These are phyloP conservation scores for Lasioglossum villosulum DNA, from an alignment of 2,888 invertebrate species.

Conservation along the genomic window DNA sequence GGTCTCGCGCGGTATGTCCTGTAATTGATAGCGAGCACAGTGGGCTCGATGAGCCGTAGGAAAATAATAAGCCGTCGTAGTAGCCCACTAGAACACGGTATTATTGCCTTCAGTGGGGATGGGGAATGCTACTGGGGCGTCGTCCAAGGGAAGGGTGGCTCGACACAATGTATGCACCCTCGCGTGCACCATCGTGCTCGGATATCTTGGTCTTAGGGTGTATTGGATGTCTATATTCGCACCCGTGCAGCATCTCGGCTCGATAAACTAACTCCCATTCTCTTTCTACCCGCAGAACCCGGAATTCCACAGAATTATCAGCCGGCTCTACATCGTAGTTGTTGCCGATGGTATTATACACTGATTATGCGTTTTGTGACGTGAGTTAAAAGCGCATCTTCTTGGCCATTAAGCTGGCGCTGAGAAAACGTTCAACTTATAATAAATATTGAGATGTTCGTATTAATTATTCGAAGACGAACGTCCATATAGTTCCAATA, in stretches of 20 bases:
- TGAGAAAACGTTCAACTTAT: too few relatives aligned
- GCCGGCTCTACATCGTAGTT: slow-evolving; percentile 29
- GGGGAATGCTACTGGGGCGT: slow-evolving; percentile 75
- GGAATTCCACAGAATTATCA: slow-evolving; percentile 53
- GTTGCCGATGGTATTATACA: background rate
- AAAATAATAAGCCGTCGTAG: slow-evolving; percentile 84
- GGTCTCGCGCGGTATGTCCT: slow-evolving; percentile 78
- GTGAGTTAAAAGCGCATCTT: background rate
- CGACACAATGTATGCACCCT: slow-evolving; percentile 82
- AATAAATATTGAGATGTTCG: too few relatives aligned
- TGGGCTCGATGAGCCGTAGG: slow-evolving; percentile 83
- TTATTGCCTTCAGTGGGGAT: slow-evolving; percentile 79
- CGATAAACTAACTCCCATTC: slow-evolving; percentile 70
- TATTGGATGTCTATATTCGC: slow-evolving; percentile 76
- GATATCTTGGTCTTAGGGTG: slow-evolving; percentile 77
- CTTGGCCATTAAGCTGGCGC: background rate
- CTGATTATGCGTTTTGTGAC: background rate
- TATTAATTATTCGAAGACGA: too few relatives aligned
- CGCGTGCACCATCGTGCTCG: slow-evolving; percentile 75
- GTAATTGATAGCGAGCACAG: slow-evolving; percentile 84
- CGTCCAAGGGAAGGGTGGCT: slow-evolving; percentile 71
- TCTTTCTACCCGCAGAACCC: slow-evolving; percentile 44
- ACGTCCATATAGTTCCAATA: too few relatives aligned
- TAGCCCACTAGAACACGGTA: slow-evolving; percentile 74
- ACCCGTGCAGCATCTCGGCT: slow-evolving; percentile 71